Conservation (phyloP, 2,113 vertebrate species). For the Pandion haliaetus region DNA sequence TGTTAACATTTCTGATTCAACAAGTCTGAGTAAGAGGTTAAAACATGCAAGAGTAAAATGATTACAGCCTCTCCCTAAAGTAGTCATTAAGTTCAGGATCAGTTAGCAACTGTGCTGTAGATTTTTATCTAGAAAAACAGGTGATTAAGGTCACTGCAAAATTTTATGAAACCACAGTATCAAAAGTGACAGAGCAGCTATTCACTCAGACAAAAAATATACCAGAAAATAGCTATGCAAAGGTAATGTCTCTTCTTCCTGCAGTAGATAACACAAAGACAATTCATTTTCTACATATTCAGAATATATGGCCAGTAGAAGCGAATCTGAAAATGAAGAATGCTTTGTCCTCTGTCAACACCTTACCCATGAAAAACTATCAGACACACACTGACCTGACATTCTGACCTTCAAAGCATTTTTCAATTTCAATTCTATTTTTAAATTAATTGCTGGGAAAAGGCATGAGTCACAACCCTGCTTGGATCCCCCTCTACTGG, state of each 20-base stretch:
- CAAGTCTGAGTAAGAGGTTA: background rate
- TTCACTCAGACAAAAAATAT: background rate
- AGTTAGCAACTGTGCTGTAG: background rate
- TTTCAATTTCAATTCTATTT: slow-evolving; percentile 57
- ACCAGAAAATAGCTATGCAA: background rate
- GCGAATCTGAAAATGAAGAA: background rate
- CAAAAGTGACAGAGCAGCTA: background rate
- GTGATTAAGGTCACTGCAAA: background rate
- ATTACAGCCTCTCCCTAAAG: slow-evolving; percentile 15
- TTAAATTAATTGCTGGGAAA: slow-evolving; percentile 55
- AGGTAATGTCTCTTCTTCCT: background rate
- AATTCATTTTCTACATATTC: background rate
- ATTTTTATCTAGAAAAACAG: background rate
- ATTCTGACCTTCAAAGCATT: slow-evolving; percentile 8
- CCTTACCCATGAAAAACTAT: background rate
- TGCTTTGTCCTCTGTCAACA: background rate
- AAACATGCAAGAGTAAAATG: background rate
- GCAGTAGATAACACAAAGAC: background rate
- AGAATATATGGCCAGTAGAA: background rate
- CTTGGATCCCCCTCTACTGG: slow-evolving; percentile 24
- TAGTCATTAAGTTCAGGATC: background rate
- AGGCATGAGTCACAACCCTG: slow-evolving; percentile 40
- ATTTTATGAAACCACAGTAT: background rate
- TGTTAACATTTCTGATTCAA: background rate
- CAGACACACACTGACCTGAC: background rate